Evolutionary conservation across 2,888 invertebrate species (phyloP).

Genomic region (Noctua comes): DNA sequence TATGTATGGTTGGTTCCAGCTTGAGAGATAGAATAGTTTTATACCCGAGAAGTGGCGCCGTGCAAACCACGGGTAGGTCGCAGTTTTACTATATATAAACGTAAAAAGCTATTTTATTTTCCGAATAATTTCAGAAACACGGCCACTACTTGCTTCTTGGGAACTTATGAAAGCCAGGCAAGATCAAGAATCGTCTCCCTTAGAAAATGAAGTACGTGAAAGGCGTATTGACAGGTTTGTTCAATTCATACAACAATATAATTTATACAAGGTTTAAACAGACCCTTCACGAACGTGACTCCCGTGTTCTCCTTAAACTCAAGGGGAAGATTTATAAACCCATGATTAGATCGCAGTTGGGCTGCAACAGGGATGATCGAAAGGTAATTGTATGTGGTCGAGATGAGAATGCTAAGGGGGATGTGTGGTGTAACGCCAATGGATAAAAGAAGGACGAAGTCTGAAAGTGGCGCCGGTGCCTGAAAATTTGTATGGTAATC

Average conservation of each 20-base stretch:
- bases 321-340: too few species aligned
- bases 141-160: conserved; percentile 83
- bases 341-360: too few species aligned
- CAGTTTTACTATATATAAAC: not conserved
- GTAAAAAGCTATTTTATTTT: not conserved
- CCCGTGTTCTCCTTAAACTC: too few species aligned
- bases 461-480: too few species aligned
- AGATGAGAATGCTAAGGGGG: too few species aligned
- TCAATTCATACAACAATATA: not conserved
- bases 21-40: not conserved
- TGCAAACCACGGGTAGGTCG: not conserved
- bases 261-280: not conserved
- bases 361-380: too few species aligned
- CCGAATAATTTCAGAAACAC: conserved; percentile 73
- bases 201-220: conserved; percentile 90
- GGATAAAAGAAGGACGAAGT: too few species aligned
- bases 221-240: conserved; percentile 86
- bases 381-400: too few species aligned
- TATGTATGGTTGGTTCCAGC: not conserved
- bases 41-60: not conserved
- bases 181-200: conserved; percentile 84
- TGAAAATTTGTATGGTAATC: too few species aligned
- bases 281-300: not conserved
- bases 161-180: conserved; percentile 79
- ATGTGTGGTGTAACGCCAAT: too few species aligned